These are phyloP conservation scores for Chloropsis cyanopogon DNA, from an alignment of 2,113 vertebrate species.

Conservation along the genomic window DNA sequence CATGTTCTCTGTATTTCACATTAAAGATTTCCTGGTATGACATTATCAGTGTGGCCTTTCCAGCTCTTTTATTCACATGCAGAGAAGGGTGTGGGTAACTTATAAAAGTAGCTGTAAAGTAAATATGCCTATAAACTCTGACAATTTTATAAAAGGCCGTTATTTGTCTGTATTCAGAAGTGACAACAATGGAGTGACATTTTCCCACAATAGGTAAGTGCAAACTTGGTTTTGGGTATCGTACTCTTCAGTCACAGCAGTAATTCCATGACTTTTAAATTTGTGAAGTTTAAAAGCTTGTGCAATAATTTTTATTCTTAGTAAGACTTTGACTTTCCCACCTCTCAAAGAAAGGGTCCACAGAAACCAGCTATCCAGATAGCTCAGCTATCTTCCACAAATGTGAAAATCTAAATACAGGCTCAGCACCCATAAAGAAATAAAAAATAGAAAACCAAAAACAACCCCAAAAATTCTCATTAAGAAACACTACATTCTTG, in stretches of 20 bases:
- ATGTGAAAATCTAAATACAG: neutral
- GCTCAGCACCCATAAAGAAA: neutral
- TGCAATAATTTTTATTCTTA: neutral
- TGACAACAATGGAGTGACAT: neutral
- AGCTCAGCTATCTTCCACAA: neutral
- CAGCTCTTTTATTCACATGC: constrained; percentile 12
- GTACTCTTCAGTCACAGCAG: neutral
- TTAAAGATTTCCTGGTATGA: constrained; percentile 55
- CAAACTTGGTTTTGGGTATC: neutral
- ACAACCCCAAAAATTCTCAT: neutral
- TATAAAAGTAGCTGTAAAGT: constrained; percentile 51
- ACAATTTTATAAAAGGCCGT: constrained; percentile 24
- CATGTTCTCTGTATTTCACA: neutral
- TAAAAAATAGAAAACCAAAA: neutral
- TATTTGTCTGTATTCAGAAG: constrained; percentile 21
- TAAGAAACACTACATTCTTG: neutral
- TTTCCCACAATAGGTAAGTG: constrained; percentile 2
- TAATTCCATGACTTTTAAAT: neutral
- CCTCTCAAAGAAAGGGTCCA: neutral
- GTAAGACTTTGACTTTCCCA: neutral
- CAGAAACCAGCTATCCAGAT: neutral
- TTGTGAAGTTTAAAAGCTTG: neutral
- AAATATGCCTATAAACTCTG: constrained; percentile 26
- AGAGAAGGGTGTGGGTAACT: constrained; percentile 39
- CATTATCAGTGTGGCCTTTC: constrained; percentile 36